Conservation (phyloP, 92 coral and sea anemone species). For the Ricordea florida region DNA sequence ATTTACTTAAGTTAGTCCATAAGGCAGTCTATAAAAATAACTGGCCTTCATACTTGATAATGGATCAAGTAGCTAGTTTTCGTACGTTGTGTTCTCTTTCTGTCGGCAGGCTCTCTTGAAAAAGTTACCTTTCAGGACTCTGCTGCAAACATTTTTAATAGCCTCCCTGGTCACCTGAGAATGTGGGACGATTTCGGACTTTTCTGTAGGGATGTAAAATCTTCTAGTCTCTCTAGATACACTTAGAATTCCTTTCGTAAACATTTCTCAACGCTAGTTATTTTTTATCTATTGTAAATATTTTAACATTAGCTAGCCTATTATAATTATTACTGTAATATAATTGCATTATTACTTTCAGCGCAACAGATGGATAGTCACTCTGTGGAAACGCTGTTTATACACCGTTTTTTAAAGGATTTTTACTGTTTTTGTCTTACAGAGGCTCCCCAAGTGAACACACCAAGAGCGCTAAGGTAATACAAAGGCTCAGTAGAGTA, state of each 20-base stretch:
- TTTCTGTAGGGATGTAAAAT: too few species aligned
- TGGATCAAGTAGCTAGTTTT: neutral
- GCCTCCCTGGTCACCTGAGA: neutral
- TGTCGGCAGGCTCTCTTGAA: neutral
- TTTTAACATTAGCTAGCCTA: too few species aligned
- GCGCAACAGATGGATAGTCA: neutral
- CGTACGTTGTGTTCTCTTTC: neutral
- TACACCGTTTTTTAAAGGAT: neutral
- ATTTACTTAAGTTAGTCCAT: slow-evolving; percentile 18
- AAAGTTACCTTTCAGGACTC: slow-evolving; percentile 1
- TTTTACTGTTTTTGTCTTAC: neutral
- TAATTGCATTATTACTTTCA: neutral
- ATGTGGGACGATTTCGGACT: neutral
- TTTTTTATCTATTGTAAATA: too few species aligned
- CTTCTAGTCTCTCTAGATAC: too few species aligned
- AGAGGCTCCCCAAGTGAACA: neutral
- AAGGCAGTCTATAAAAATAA: slow-evolving; percentile 4
- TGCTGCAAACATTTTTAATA: neutral
- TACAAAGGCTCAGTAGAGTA: neutral
- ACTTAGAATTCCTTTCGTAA: too few species aligned
- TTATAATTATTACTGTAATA: neutral
- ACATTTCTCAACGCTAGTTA: too few species aligned
- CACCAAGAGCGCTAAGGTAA: slow-evolving; percentile 9
- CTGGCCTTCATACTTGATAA: slow-evolving; percentile 27
- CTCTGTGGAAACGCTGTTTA: neutral